Evolutionary conservation across 2,797 vertebrate genomes (phyloP).

Genomic region (Trichosurus vulpecula): DNA sequence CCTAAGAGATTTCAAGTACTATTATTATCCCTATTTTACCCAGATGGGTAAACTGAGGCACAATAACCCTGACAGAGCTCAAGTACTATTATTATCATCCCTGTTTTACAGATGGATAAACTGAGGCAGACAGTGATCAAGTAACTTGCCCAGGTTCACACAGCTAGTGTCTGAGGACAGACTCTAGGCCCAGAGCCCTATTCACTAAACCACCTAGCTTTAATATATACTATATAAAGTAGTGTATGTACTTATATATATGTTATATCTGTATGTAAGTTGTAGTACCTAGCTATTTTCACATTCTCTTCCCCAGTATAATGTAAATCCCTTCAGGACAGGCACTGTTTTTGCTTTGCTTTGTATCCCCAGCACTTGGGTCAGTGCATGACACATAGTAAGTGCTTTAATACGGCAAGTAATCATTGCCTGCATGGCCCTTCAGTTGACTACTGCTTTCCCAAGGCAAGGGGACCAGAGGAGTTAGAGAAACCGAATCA

Average conservation of each 20-base stretch:
- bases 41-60: background rate
- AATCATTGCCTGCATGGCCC: slow-evolving; percentile 42
- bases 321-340: background rate
- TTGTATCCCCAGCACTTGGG: background rate
- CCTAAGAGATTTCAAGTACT: background rate
- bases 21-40: background rate
- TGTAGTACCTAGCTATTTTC: background rate
- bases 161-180: background rate
- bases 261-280: background rate
- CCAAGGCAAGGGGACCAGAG: background rate
- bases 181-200: background rate
- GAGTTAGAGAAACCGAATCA: slow-evolving; percentile 34
- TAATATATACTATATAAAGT: background rate
- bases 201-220: background rate
- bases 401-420: background rate
- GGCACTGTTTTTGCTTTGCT: background rate
- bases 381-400: background rate
- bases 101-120: background rate
- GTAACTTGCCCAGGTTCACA: background rate
- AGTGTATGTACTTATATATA: background rate
- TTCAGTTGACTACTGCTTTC: slow-evolving; percentile 30
- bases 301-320: background rate
- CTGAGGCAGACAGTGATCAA: background rate
- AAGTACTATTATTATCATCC: background rate
- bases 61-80: background rate